phyloP scores from a whole-genome alignment of 1,140 invertebrate species.

The Leptinotarsa defecta region DNA sequence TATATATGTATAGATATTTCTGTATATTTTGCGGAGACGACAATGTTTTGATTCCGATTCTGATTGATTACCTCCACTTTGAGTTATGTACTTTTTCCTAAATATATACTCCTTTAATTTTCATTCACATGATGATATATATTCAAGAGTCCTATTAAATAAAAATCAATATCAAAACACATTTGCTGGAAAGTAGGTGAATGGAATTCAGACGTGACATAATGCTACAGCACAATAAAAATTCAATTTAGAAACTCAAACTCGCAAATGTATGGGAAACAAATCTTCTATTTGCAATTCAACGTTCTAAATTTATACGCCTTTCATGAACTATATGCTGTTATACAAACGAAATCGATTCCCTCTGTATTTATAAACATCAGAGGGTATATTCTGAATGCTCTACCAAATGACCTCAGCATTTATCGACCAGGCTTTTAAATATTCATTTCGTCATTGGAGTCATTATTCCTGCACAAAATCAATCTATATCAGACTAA shows the following conservation, averaged over 20 bases:
- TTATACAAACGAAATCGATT: not conserved
- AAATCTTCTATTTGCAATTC: not conserved
- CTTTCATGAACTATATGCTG: not conserved
- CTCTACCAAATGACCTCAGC: slow-evolving; percentile 14
- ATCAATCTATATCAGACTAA: slow-evolving; percentile 8
- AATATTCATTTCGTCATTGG: slow-evolving; percentile 22
- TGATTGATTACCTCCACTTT: too few relatives aligned
- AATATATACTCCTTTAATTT: too few relatives aligned
- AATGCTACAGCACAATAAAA: not conserved
- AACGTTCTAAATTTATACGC: not conserved
- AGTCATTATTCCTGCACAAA: slow-evolving; percentile 19
- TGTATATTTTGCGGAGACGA: too few relatives aligned
- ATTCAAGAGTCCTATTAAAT: too few relatives aligned
- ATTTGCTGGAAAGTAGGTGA: too few relatives aligned
- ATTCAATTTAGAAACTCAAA: not conserved
- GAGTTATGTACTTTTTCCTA: too few relatives aligned
- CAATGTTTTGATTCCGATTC: too few relatives aligned
- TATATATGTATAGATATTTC: too few relatives aligned
- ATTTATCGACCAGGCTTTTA: slow-evolving; percentile 20
- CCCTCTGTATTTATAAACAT: not conserved
- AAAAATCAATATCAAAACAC: too few relatives aligned
- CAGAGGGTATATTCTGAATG: slow-evolving; percentile 13
- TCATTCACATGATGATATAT: too few relatives aligned
- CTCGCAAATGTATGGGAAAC: not conserved
- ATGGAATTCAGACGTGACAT: too few relatives aligned